Evolutionary conservation across 2,113 vertebrate species (phyloP), one percentile per base, ranked within the genome.

Genomic region (Urocolius indicus): DNA sequence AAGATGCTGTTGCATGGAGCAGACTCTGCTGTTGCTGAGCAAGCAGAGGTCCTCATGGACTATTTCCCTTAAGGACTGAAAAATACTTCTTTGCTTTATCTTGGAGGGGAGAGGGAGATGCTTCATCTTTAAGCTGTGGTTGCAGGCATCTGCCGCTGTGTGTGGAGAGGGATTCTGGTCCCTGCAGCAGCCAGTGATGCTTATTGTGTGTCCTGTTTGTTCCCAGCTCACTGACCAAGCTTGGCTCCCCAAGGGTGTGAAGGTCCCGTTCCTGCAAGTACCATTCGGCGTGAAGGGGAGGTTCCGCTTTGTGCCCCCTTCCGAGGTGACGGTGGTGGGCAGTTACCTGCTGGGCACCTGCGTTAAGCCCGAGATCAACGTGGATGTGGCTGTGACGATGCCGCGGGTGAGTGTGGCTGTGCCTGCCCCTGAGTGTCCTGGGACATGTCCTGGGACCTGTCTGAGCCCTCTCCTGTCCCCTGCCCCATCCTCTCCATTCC

Each of bases 261-360:
- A 98, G 91, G 98, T 99, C 8, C 99, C 99, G 0, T 97, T 99
- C 82, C 97, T 99, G 83, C 98, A 99, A 87, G 93, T 99, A 58
- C 99, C 99, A 0, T 98, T 98, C 94, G 58, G n/a, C 0, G 97
- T 98, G 66, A 99, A 99, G 94, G 99, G 99, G 32, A 98, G 92
- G 80, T 99, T 99, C 96, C 97, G 91, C 81, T 99, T 99, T 49
- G 75, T 98, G 27, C 98, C 99, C 9, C 99, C 99, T 1, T 59
- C 97, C 0, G 98, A 98, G 46, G 75, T 99, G 55, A 98, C 98
- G 36, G 95, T 99, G 85, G 98, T 99, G 32, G 99, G 99, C 69
- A 99, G 99, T 97, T 99, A 99, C 93, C 98, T 99, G 10, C 96
- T 99, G 90, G 99, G 98, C 58, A 99, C 98, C 34, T 99, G 99